Percentiles rank a stretch among this genome's conserved stretches.
These are phyloP conservation scores for Epinotia nisella DNA, from an alignment of 2,888 invertebrate species.

Conservation along the genomic window DNA sequence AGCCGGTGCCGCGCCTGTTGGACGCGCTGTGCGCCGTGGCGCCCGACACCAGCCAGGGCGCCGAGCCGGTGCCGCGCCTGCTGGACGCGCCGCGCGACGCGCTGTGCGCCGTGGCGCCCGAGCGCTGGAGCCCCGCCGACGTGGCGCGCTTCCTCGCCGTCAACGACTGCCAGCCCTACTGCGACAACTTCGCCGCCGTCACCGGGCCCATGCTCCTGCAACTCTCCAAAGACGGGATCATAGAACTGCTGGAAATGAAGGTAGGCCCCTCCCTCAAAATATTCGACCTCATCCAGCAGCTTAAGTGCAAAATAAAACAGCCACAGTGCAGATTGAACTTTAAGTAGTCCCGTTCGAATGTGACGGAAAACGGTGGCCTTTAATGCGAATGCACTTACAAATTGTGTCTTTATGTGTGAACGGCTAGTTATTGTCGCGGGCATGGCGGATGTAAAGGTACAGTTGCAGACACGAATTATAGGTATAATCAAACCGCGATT, in stretches of 20 bases:
- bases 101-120: conserved; percentile 81
- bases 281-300: conserved; percentile 95
- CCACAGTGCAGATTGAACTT: conserved; percentile 85
- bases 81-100: conserved; percentile 83
- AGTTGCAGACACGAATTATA: conserved; percentile 2
- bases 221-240: conserved; percentile 95
- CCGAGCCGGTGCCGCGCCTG: no score
- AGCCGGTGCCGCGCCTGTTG: conserved; percentile 87
- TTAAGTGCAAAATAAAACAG: conserved; percentile 93
- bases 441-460: neutral
- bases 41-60: no score
- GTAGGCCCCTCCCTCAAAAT: conserved; percentile 98
- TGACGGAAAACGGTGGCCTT: conserved; percentile 42
- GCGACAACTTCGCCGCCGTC: conserved; percentile 88
- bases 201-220: conserved; percentile 92
- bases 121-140: conserved; percentile 90
- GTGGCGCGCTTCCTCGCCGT: conserved; percentile 95
- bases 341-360: conserved; percentile 53
- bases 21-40: conserved; percentile 84
- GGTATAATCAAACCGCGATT: no score
- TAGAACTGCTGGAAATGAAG: conserved; percentile 95
- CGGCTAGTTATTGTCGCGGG: conserved; percentile 1
- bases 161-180: conserved; percentile 92
- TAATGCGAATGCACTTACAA: conserved; percentile 42
- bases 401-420: conserved; percentile 38